Evolutionary conservation across 1,140 invertebrate genomes (phyloP), one percentile per base, ranked within the genome.

Genomic region (Lasioglossum albipes): DNA sequence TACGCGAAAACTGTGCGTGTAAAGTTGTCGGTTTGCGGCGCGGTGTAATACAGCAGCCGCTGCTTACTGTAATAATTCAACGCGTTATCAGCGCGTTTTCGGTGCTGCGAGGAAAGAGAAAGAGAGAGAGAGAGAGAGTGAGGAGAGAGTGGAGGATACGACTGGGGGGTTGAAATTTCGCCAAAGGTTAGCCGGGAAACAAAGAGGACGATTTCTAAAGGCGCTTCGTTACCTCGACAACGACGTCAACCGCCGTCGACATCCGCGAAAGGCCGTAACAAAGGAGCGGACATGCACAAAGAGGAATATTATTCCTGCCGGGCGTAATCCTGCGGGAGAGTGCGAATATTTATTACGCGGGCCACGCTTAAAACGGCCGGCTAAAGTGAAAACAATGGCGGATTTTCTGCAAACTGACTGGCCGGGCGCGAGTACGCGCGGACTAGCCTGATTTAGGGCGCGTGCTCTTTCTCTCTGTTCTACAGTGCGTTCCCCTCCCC

Each of bases 271-370:
- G 85, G 87, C 87, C 80, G 49, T 87, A 90, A 90, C 89, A 91
- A 90, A 90, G 82, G 85, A 89, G 83, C 84, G 84, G 84, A 85
- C 86, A 87, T 87, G 82, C 86, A 90, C 89, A 89, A 90, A 90
- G 89, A 89, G 90, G 88, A 87, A 91, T 91, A 91, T 90, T 91
- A 91, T 90, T 91, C 89, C 89, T 88, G 88, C 86, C 85, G 90
- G 88, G 84, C 86, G 87, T 89, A 89, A 89, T 91, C 89, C 87
- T 86, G 78, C 82, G 81, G 82, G 83, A 82, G 87, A 88, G 88
- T 86, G 88, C 88, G 86, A 91, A 87, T 90, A 91, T 91, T 91
- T 91, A 91, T 91, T 90, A 91, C 90, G 81, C 85, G 88, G 87
- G n/a, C 83, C 87, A 87, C 86, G 87, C 84, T 89, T 90, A 89